Evolutionary conservation across 2,888 invertebrate genomes (phyloP).

Genomic region (Ophion obscuratus): DNA sequence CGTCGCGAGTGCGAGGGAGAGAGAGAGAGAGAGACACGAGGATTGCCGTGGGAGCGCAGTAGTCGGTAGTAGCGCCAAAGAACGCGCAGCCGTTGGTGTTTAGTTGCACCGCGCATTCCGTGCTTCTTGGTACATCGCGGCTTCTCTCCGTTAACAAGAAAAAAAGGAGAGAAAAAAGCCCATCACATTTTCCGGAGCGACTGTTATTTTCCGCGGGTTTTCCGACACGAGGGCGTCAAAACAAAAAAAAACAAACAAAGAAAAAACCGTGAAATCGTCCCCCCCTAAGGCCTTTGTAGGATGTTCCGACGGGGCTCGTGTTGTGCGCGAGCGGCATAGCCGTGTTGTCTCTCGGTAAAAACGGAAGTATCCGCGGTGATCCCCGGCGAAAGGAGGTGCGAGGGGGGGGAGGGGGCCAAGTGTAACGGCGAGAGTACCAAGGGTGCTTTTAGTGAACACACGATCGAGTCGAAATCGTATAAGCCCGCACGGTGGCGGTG

Average conservation of each 20-base stretch:
- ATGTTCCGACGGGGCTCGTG: conserved; percentile 34
- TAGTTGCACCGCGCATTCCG: conserved; percentile 59
- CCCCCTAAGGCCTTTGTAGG: conserved; percentile 2
- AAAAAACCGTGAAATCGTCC: background rate
- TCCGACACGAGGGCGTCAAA: conserved; percentile 5
- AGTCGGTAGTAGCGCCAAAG: conserved; percentile 70
- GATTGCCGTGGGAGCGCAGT: conserved; percentile 65
- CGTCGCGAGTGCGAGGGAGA: background rate
- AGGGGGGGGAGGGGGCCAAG: conserved; percentile 19
- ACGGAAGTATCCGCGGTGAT: conserved; percentile 52
- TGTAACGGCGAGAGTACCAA: conserved; percentile 43
- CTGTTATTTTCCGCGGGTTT: conserved; percentile 47
- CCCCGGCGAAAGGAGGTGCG: conserved; percentile 14
- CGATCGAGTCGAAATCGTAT: conserved; percentile 45
- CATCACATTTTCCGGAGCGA: conserved; percentile 44
- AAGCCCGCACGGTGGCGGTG: conserved; percentile 37
- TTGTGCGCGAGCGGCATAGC: conserved; percentile 34
- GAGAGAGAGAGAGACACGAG: conserved; percentile 16
- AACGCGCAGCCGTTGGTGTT: conserved; percentile 70
- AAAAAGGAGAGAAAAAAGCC: background rate
- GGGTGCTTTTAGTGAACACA: conserved; percentile 54
- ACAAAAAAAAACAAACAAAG: background rate
- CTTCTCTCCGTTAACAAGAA: conserved; percentile 42
- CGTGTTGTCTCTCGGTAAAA: conserved; percentile 48
- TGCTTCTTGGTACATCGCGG: conserved; percentile 61